Conservation (phyloP, 2,113 vertebrate genomes). For the Callaeas wilsoni region DNA sequence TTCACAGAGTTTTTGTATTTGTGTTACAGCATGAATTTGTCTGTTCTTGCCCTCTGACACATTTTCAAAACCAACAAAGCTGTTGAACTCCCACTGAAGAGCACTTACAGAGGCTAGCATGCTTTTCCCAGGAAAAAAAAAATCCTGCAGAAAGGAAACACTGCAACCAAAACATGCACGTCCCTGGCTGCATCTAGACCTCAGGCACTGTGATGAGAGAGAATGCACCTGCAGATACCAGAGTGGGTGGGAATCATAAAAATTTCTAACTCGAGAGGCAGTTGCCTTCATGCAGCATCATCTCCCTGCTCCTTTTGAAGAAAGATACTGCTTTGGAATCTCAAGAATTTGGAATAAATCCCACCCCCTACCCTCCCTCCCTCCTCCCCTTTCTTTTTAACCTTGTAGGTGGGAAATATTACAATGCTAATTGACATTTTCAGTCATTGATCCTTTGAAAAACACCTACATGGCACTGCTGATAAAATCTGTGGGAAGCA, state of each 20-base stretch:
- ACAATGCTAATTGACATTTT: background rate
- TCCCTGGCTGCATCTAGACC: background rate
- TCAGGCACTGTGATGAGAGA: background rate
- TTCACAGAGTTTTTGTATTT: background rate
- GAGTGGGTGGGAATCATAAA: background rate
- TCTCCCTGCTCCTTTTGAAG: background rate
- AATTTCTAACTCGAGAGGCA: background rate
- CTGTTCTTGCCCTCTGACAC: background rate
- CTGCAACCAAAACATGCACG: background rate
- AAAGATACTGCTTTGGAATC: background rate
- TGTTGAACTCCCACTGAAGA: background rate
- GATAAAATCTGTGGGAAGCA: background rate
- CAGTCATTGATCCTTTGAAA: background rate
- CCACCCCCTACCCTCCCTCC: rapidly evolving
- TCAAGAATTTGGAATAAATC: background rate
- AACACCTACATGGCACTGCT: background rate
- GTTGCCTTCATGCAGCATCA: background rate
- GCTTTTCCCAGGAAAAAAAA: background rate
- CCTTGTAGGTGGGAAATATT: background rate
- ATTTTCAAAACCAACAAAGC: background rate
- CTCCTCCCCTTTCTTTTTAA: background rate
- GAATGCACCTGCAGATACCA: background rate
- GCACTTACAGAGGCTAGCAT: background rate
- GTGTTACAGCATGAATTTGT: background rate
- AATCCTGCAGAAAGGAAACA: background rate